These are phyloP conservation scores for Lagria hirta DNA, from an alignment of 2,888 invertebrate species.

Conservation along the genomic window DNA sequence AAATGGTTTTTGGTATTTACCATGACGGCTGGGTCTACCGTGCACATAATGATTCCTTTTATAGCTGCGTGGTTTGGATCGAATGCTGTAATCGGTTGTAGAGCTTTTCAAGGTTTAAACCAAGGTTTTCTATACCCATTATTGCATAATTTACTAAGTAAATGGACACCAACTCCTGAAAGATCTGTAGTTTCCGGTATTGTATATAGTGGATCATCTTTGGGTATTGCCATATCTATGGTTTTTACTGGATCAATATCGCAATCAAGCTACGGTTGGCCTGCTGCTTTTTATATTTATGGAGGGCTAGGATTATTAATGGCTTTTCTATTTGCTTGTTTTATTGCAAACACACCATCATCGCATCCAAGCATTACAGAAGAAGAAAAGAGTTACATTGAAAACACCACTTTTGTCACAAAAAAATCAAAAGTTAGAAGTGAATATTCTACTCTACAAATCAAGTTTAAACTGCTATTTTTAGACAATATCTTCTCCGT, in stretches of 20 bases:
- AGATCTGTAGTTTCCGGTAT: slow-evolving; percentile 66
- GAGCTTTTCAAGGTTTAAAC: slow-evolving; percentile 70
- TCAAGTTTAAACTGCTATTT: slow-evolving; percentile 37
- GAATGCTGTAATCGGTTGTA: slow-evolving; percentile 61
- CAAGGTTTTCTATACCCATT: slow-evolving; percentile 72
- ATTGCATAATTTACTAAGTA: slow-evolving; percentile 70
- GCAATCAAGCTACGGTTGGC: slow-evolving; percentile 13
- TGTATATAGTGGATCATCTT: slow-evolving; percentile 67
- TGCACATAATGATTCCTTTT: slow-evolving; percentile 66
- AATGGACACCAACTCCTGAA: slow-evolving; percentile 71
- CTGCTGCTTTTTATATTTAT: slow-evolving; percentile 10
- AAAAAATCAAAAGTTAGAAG: too few relatives aligned
- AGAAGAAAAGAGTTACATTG: slow-evolving; percentile 15
- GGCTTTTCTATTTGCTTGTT: slow-evolving; percentile 6
- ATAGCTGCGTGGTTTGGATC: slow-evolving; percentile 65
- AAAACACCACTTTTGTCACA: slow-evolving; percentile 7
- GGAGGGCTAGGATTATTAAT: slow-evolving; percentile 6
- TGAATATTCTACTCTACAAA: too few relatives aligned
- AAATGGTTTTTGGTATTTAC: slow-evolving; percentile 63
- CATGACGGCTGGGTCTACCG: slow-evolving; percentile 60
- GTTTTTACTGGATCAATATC: slow-evolving; percentile 11
- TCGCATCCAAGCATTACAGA: slow-evolving; percentile 13
- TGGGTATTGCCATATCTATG: slow-evolving; percentile 73
- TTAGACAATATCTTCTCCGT: slow-evolving; percentile 62
- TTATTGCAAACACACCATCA: slow-evolving; percentile 10